Percentiles rank a stretch among this genome's conserved stretches.
phyloP scores from a whole-genome alignment of 2,797 vertebrate species.

The Lagocephalus sceleratus region DNA sequence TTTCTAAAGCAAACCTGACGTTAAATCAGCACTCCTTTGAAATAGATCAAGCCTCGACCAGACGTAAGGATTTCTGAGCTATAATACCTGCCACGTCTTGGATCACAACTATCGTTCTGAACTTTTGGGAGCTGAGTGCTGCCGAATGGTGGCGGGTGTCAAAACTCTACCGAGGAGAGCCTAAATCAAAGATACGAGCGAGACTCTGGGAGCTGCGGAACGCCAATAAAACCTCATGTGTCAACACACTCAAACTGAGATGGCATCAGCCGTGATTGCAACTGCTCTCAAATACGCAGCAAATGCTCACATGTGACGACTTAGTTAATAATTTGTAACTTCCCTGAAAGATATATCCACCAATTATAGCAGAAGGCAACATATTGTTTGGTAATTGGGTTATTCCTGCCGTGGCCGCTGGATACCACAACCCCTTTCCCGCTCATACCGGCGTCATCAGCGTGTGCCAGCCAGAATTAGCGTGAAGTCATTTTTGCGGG shows the following conservation, averaged over 20 bases:
- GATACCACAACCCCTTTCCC: slow-evolving; percentile 7
- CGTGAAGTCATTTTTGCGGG: slow-evolving; percentile 53
- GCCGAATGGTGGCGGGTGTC: slow-evolving; percentile 53
- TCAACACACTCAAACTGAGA: slow-evolving; percentile 26
- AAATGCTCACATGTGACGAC: no score
- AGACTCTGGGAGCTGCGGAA: slow-evolving; percentile 32
- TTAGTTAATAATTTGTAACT: background rate
- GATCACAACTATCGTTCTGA: slow-evolving; percentile 64
- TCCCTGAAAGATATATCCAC: slow-evolving; percentile 9
- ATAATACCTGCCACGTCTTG: slow-evolving; percentile 52
- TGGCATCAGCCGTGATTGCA: background rate
- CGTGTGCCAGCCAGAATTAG: slow-evolving; percentile 47
- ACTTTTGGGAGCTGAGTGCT: slow-evolving; percentile 49
- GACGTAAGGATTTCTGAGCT: slow-evolving; percentile 44
- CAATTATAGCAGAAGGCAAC: slow-evolving; percentile 22
- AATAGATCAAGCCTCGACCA: slow-evolving; percentile 45
- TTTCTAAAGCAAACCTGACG: slow-evolving; percentile 36
- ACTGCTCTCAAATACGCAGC: no score
- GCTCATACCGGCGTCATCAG: slow-evolving; percentile 31
- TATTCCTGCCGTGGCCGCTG: slow-evolving; percentile 31
- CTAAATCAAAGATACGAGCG: slow-evolving; percentile 51
- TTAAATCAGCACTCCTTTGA: slow-evolving; percentile 29
- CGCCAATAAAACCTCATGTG: slow-evolving; percentile 29
- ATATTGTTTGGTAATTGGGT: slow-evolving; percentile 40
- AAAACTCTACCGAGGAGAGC: slow-evolving; percentile 42